Evolutionary conservation across 2,888 invertebrate genomes (phyloP).

Genomic region (Litoditis marina): DNA sequence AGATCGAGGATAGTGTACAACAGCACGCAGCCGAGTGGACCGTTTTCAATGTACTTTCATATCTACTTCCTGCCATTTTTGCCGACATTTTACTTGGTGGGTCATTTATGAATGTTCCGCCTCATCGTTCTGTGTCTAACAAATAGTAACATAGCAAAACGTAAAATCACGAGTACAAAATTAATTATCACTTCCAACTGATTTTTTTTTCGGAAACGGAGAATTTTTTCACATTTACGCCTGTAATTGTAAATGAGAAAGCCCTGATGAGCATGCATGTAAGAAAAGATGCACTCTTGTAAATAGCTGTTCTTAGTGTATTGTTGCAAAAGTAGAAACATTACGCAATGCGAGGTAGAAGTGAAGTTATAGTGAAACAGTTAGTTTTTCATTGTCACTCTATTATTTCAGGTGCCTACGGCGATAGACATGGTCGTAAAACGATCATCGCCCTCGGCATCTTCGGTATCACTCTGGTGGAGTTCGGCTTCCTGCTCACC

Average conservation of each 20-base stretch:
- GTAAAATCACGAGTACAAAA: no score
- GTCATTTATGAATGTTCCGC: neutral
- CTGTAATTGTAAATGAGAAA: no score
- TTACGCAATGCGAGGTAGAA: no score
- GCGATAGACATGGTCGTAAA: conserved; percentile 45
- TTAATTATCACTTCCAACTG: neutral
- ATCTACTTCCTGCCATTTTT: conserved; percentile 23
- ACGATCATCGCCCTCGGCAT: conserved; percentile 41
- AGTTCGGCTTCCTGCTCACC: conserved; percentile 40
- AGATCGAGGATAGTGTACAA: conserved; percentile 36
- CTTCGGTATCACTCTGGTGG: conserved; percentile 26
- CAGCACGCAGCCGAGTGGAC: conserved; percentile 37
- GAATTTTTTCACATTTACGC: no score
- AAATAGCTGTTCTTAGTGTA: no score
- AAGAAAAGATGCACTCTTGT: no score
- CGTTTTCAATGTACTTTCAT: conserved; percentile 29
- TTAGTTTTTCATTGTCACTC: no score
- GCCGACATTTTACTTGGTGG: conserved; percentile 39
- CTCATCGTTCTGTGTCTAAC: neutral
- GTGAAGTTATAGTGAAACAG: no score
- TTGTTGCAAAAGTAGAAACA: no score
- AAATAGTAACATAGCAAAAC: no score
- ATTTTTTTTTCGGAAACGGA: no score
- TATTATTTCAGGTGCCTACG: conserved; percentile 34
- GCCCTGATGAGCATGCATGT: no score